Base-by-base conservation (phyloP, 2,797 vertebrate species). In the Scolopax bukidnonensis region DNA sequence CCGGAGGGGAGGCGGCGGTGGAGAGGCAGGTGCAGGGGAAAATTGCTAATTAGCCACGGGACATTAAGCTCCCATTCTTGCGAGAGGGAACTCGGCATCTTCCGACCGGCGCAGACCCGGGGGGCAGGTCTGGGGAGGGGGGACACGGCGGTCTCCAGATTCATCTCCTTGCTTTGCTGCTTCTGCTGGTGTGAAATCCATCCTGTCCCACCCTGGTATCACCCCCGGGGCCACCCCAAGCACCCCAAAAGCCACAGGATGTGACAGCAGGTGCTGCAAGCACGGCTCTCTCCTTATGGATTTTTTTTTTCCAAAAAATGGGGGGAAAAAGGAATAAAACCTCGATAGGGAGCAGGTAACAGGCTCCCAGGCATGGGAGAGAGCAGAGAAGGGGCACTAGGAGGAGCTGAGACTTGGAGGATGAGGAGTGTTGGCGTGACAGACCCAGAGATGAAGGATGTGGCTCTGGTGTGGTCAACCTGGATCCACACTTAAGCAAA, bases 1-100 rank as follows among this genome's bases (percentile, higher is more conserved):
- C 81, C 2, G 1, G 77, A 93, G 91, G 60, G 87, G 71, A 73
- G 81, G 54, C 12, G 11, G 94, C 0, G 20, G 73, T 9, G 27
- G 59, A 86, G 84, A 87, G 95, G 97, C 97, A 97, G 97, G 97
- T 97, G 97, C 95, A 88, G 83, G 65, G 70, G 93, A 90, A 95
- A 93, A 97, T 87, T 59, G 87, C 95, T 78, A 89, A 95, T 74
- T 95, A 96, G 87, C 92, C 68, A 95, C 63, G 32, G 87, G 85
- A 95, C 93, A 96, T 97, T 97, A 68, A 95, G 87, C 94, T 89
- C 41, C 76, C 50, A 84, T 95, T 96, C 87, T 93, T 80, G 54
- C 3, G 19, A 82, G 79, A 81, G 74, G 75, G 78, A 91, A 67
- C 56, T 85, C 57, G 1, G 89, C 59, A 96, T 86, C 45, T 47